These are phyloP conservation scores for Melitaea cinxia DNA, from an alignment of 1,140 invertebrate species.

Conservation along the genomic window DNA sequence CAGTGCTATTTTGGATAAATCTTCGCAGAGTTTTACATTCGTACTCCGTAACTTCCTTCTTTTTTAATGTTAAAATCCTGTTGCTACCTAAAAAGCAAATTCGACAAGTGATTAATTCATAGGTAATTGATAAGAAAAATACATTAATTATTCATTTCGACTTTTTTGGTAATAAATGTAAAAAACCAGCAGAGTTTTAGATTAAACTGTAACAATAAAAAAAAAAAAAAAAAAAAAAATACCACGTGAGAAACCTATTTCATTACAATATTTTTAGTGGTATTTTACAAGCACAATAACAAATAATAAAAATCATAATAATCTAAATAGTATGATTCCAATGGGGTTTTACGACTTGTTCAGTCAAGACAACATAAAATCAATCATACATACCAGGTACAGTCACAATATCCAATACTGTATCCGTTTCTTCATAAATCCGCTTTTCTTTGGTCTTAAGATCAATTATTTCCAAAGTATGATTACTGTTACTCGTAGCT, in stretches of 20 bases:
- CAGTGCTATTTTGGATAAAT: constrained; percentile 43
- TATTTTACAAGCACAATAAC: too few species aligned
- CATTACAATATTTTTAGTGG: too few species aligned
- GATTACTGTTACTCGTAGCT: constrained; percentile 38
- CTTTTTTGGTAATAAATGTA: too few species aligned
- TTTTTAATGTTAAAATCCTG: constrained; percentile 64
- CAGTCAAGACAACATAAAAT: too few species aligned
- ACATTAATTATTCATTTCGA: too few species aligned
- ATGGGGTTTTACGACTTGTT: too few species aligned
- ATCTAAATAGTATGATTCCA: too few species aligned
- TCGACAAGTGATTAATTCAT: constrained; percentile 9
- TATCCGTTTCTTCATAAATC: constrained; percentile 54
- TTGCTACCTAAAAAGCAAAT: constrained; percentile 52
- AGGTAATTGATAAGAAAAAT: constrained; percentile 10
- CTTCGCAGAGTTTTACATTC: constrained; percentile 42
- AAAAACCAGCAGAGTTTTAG: too few species aligned
- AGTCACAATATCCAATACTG: constrained; percentile 55
- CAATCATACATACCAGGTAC: constrained; percentile 59
- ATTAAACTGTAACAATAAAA: too few species aligned
- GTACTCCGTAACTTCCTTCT: constrained; percentile 57
- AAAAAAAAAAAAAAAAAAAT: too few species aligned
- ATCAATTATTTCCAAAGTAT: constrained; percentile 57
- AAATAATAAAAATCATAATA: too few species aligned
- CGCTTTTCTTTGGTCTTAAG: constrained; percentile 53
- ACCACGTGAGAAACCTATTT: too few species aligned